Evolutionary conservation across 2,888 invertebrate species (phyloP).

Genomic region (Charanyca ferruginea): DNA sequence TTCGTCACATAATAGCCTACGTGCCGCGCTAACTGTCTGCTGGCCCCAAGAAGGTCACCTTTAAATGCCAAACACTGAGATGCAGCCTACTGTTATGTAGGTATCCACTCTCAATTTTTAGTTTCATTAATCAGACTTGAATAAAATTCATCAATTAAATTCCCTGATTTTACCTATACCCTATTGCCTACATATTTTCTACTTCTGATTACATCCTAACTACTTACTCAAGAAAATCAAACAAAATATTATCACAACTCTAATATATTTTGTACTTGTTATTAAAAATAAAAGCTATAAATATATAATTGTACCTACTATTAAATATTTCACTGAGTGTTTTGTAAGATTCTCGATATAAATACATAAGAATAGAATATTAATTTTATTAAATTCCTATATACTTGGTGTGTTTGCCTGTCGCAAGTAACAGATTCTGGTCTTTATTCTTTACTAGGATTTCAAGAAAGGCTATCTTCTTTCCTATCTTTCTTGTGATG

Average conservation of each 20-base stretch:
- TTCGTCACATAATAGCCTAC: too few relatives aligned
- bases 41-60: too few relatives aligned
- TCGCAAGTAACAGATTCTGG: conserved; percentile 94
- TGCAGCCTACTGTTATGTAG: too few relatives aligned
- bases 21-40: too few relatives aligned
- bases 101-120: too few relatives aligned
- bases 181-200: too few relatives aligned
- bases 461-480: conserved; percentile 95
- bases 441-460: conserved; percentile 95
- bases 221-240: not conserved
- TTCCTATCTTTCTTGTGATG: conserved; percentile 94
- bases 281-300: conserved; percentile 15
- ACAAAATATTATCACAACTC: conserved; percentile 4
- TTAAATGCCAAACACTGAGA: too few relatives aligned
- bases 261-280: conserved; percentile 23
- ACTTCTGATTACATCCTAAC: not conserved
- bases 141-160: too few relatives aligned
- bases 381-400: conserved; percentile 66
- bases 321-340: conserved; percentile 21
- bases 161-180: too few relatives aligned
- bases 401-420: conserved; percentile 96
- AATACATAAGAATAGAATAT: not conserved
- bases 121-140: too few relatives aligned
- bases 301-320: conserved; percentile 28
- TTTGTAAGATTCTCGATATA: conserved; percentile 7